Conservation (phyloP, 2,113 vertebrate genomes). For the Prunella fulvescens region DNA sequence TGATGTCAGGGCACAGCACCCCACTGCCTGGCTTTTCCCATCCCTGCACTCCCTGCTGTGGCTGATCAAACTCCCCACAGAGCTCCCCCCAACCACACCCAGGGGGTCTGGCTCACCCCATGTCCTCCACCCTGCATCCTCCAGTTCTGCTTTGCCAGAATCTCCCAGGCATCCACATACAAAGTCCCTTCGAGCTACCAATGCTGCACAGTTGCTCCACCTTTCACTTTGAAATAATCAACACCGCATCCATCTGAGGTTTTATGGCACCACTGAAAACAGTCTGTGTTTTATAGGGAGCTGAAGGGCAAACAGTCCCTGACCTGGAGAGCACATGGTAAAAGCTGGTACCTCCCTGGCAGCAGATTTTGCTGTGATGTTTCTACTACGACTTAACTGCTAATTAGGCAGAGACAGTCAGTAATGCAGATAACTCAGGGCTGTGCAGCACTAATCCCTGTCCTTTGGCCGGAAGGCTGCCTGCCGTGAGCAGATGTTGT, state of each 20-base stretch:
- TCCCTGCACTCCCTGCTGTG: not conserved
- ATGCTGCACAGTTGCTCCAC: not conserved
- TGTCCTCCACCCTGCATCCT: not conserved
- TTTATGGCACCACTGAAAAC: not conserved
- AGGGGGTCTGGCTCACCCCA: fast-evolving
- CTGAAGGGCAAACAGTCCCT: slow-evolving; percentile 51
- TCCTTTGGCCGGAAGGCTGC: not conserved
- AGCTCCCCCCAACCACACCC: not conserved
- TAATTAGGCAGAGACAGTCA: not conserved
- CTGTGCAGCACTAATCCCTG: not conserved
- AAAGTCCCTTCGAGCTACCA: not conserved
- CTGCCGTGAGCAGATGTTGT: not conserved
- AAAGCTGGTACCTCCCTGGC: not conserved
- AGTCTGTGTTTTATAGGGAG: not conserved
- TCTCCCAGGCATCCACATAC: not conserved
- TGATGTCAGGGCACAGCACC: not conserved
- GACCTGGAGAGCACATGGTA: slow-evolving; percentile 6
- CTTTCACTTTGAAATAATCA: not conserved
- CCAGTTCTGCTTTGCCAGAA: not conserved
- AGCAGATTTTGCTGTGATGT: slow-evolving; percentile 7
- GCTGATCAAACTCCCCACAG: not conserved
- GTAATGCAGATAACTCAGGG: not conserved
- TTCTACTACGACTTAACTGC: not conserved
- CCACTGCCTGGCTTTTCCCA: not conserved
- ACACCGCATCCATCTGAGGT: not conserved